Conservation (phyloP, 1,140 invertebrate genomes). For the Bombus haemorrhoidalis region DNA sequence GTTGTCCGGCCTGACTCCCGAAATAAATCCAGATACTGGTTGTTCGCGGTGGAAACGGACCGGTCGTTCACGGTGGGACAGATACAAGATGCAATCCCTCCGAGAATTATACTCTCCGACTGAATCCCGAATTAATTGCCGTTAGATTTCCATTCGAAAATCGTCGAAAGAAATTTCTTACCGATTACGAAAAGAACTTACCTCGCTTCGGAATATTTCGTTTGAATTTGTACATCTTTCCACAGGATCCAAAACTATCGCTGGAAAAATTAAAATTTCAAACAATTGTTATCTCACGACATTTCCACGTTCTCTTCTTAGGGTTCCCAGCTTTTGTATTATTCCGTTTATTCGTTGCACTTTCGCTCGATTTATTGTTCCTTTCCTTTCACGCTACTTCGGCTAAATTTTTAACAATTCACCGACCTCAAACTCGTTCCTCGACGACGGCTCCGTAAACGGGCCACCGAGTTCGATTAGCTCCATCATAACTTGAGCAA, state of each 20-base stretch:
- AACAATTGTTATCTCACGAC: too few species aligned
- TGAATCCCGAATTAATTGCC: too few species aligned
- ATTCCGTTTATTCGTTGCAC: not conserved
- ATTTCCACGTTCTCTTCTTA: too few species aligned
- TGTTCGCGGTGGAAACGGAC: not conserved
- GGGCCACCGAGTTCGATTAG: slow-evolving; percentile 32
- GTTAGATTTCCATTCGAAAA: too few species aligned
- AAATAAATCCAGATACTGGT: slow-evolving; percentile 26
- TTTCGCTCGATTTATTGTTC: not conserved
- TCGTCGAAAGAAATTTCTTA: too few species aligned
- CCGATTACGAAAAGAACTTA: too few species aligned
- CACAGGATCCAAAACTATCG: too few species aligned
- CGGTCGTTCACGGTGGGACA: not conserved
- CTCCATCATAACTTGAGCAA: slow-evolving; percentile 47
- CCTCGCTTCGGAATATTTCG: too few species aligned
- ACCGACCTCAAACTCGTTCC: not conserved
- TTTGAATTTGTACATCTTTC: too few species aligned
- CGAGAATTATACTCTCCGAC: too few species aligned
- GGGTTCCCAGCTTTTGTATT: too few species aligned
- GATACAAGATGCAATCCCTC: not conserved
- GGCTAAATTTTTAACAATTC: slow-evolving; percentile 17
- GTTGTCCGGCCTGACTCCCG: slow-evolving; percentile 24
- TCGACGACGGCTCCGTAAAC: not conserved
- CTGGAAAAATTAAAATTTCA: too few species aligned
- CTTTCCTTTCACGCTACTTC: not conserved